Base-by-base conservation (phyloP, 2,888 invertebrate species). In the Ochropleura leucogaster region DNA sequence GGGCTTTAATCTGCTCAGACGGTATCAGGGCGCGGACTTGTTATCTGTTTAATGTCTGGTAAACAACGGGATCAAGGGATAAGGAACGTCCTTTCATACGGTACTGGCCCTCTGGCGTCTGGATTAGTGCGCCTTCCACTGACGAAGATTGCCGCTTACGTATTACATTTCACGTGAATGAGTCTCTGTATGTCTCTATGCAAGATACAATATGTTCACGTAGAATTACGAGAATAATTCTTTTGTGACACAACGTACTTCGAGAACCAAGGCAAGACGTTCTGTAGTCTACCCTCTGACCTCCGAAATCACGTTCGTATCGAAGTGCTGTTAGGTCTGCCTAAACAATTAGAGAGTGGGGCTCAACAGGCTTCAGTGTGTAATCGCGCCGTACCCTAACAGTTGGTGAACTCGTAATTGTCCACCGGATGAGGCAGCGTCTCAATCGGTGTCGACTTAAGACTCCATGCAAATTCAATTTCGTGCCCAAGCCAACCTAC, bases 11-110 rank as follows among this genome's bases (percentile, higher is more conserved):
- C 96, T 96, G 94, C 92, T 92, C 92, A 93, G 94, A 93, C 93
- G 93, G 94, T 95, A 96, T 96, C 95, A 92, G 94, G 93, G 95
- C 95, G 95, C 93, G 95, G 96, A 96, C 94, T 96, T 95, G 96
- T 96, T 96, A 96, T 96, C 96, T 96, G 96, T 94, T 96, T 96
- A 96, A 96, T 96, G 96, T 96, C 96, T 96, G 96, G 96, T 96
- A 96, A 96, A 96, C 96, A 96, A 96, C 96, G 92, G 96, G 96
- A 96, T 96, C 96, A 96, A 96, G 95, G 96, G 96, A 96, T 96
- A 96, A 96, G 95, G 94, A 94, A 92, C 94, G 95, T 96, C 96
- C 96, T 96, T 95, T 94, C 94, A 95, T 95, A 94, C 93, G 90
- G 92, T 85, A 88, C 94, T 95, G 94, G 95, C 95, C 96, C 96